Evolutionary conservation across 2,113 vertebrate species (phyloP), one percentile per base, ranked within the genome.

Genomic region (Centropristis striata): DNA sequence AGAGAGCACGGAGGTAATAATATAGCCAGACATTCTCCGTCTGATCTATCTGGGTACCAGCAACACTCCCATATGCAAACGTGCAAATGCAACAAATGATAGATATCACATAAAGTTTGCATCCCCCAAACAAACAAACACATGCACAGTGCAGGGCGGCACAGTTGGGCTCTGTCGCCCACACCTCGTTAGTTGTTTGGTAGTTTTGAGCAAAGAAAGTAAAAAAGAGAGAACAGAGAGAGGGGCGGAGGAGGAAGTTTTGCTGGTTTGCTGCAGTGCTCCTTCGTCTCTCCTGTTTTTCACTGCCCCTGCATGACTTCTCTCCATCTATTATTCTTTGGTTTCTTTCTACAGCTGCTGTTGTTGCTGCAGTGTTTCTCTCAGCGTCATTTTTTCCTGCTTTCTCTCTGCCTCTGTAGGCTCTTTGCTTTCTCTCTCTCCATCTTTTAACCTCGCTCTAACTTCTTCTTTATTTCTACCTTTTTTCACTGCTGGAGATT

Each of bases 141-240:
- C 36, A 44, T 25, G 14, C 37, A 58, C 10, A 28, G 55, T 4
- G 5, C 36, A 41, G 55, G n/a, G 41, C 16, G 58, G 39, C 25
- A 20, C 61, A 41, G 67, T 49, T 51, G 60, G 75, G 65, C 68
- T 84, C 77, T 54, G 41, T 55, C 39, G 7, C 87, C 77, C 75
- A 83, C 80, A 50, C 51, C 36, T 83, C 75, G 78, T 81, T 90
- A 86, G 67, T 36, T 83, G 71, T 80, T 85, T 42, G 16, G 36
- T 67, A 53, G 51, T 66, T 85, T 78, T 75, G 60, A 61, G 68
- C 12, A 46, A 78, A 81, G 71, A 67, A 71, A 85, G 73, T 80
- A 25, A 49, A 78, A 61, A 36, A 51, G 21, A 57, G 28, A n/a
- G 12, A 51, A 65, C 61, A 28, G n/a, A 66, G 39, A 5, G 7